Base-by-base conservation (phyloP, 1,140 invertebrate genomes). In the Battus philenor region DNA sequence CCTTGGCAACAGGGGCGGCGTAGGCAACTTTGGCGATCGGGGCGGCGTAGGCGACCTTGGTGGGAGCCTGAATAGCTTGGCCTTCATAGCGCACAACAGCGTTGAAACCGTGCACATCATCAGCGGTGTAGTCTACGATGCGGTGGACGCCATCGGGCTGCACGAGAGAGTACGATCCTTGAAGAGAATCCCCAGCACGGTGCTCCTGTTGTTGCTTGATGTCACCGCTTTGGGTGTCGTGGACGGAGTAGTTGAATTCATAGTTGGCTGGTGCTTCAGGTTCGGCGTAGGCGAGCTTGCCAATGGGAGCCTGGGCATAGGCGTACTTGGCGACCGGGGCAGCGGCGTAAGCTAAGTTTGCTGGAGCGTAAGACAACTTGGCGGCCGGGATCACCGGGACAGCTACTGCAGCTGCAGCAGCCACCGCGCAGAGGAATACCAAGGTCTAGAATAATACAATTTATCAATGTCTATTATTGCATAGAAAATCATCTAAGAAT, bases 201-300 rank as follows among this genome's bases (percentile, higher is more conserved):
- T 61, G 61, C 52, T 86, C 82, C 36, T 70, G 53, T 48, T 80
- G 73, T 34, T 64, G 59, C 59, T 86, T 82, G 34, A 81, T 58
- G 54, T 88, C 86, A 13, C 88, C 84, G 36, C 61, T 85, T 54
- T 84, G 70, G 11, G 66, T 86, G 60, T 92, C 91, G 55, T 90
- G 89, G 1, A 92, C 89, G 38, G 89, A 89, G 65, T 91, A 91
- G 10, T 87, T 81, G 65, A 90, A 92, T 44, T 89, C 88, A 80
- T 92, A 92, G 54, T 91, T 88, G 3, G 90, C 90, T 8, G 89
- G 88, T 20, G 87, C 85, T 54, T 88, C 86, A 11, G 76, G 68
- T 49, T 87, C 87, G 3, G 66, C 68, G 56, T 80, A 76, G 0
- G 59, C 71, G 4, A 71, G 39, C 48, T 76, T 69, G 6, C 62